Conservation (phyloP, 92 coral and sea anemone genomes). For the Pocillopora meandrina region DNA sequence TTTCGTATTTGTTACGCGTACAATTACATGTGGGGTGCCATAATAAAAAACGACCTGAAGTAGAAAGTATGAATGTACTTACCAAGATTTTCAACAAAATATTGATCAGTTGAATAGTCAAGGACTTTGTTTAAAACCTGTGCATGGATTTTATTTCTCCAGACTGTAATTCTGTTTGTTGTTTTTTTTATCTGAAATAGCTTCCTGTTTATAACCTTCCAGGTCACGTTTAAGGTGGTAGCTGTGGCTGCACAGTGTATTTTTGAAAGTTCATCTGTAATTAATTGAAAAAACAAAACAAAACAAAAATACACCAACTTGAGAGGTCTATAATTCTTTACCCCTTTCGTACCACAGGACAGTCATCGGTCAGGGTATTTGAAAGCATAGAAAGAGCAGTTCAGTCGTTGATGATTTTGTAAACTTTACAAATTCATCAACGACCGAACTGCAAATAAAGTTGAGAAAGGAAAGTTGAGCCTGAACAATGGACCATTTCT, state of each 20-base stretch:
- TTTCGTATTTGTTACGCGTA: too few relatives aligned
- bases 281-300: not conserved
- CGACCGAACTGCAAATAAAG: too few relatives aligned
- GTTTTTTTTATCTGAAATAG: constrained; percentile 18
- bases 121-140: constrained; percentile 8
- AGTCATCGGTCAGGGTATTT: too few relatives aligned
- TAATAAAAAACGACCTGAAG: too few relatives aligned
- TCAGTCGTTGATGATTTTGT: too few relatives aligned
- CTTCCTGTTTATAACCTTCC: constrained; percentile 35
- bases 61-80: not conserved
- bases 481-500: too few relatives aligned
- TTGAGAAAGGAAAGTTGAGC: too few relatives aligned
- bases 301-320: not conserved
- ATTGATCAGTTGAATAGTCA: constrained; percentile 26
- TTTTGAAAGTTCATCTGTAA: constrained; percentile 46
- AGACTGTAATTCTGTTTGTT: constrained; percentile 20
- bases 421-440: too few relatives aligned
- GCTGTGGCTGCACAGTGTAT: constrained; percentile 35
- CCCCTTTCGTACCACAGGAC: too few relatives aligned
- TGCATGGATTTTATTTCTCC: not conserved
- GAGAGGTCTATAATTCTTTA: not conserved
- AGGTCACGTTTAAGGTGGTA: constrained; percentile 52
- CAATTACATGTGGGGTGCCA: too few relatives aligned
- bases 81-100: constrained; percentile 38
- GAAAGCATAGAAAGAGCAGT: too few relatives aligned